A percentile compares a stretch with the other conserved stretches of the same genome.
phyloP scores from a whole-genome alignment of 2,113 vertebrate genomes.

The Dicaeum eximium region DNA sequence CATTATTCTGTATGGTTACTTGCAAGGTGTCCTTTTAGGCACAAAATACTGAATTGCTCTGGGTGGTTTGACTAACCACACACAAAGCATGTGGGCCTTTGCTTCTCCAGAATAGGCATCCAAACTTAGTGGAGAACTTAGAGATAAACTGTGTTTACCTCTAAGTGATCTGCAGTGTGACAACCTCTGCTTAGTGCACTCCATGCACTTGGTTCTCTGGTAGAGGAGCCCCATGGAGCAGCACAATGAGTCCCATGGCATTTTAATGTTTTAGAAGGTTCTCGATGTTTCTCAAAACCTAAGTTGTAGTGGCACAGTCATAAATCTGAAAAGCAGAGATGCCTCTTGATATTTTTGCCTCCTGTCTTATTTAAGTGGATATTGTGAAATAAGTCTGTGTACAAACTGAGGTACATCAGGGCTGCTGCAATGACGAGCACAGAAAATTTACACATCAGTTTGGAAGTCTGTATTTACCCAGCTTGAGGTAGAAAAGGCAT shows the following conservation, averaged over 20 bases:
- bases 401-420: background rate
- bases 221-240: background rate
- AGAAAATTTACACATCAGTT: accelerated
- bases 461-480: background rate
- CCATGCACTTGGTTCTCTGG: background rate
- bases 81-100: background rate
- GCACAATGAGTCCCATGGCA: background rate
- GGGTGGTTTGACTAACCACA: background rate
- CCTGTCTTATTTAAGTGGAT: background rate
- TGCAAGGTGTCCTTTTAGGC: background rate
- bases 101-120: background rate
- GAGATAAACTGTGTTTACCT: background rate
- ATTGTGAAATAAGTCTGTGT: background rate
- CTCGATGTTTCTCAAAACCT: background rate
- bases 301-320: background rate
- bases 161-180: background rate
- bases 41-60: background rate
- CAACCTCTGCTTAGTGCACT: background rate
- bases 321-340: background rate
- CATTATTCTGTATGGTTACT: background rate
- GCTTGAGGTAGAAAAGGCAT: background rate
- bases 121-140: background rate
- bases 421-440: background rate
- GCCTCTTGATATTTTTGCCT: background rate
- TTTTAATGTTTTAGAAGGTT: background rate